Evolutionary conservation across 2,888 invertebrate species (phyloP).

Genomic region (Macrostomum cliftonense): DNA sequence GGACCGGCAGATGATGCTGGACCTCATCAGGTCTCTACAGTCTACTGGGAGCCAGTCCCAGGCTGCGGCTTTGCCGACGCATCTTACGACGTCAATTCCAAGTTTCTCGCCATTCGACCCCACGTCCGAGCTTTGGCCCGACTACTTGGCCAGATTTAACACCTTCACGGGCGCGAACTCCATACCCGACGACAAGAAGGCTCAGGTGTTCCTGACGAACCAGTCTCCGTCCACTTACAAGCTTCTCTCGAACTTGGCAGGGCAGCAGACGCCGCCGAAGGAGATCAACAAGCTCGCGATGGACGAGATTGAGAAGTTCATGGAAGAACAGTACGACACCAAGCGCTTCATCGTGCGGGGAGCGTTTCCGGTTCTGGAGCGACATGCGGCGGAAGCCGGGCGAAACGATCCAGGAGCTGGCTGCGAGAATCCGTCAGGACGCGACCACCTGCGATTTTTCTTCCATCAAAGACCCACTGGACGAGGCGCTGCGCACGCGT

Average conservation of each 20-base stretch:
- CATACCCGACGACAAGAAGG: background rate
- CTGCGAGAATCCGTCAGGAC: constrained; percentile 14
- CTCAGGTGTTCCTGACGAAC: constrained; percentile 1
- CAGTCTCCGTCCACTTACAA: constrained; percentile 9
- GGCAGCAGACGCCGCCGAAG: constrained; percentile 6
- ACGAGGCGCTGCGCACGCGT: constrained; percentile 14
- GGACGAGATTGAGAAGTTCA: constrained; percentile 9
- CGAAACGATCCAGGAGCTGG: constrained; percentile 14
- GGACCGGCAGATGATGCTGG: no score
- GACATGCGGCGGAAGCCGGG: constrained; percentile 15
- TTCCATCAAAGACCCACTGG: constrained; percentile 14
- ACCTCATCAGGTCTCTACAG: no score
- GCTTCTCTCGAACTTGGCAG: constrained; percentile 7
- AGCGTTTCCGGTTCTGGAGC: constrained; percentile 13
- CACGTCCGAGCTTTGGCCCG: no score
- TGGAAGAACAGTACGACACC: constrained; percentile 12
- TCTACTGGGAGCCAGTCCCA: no score
- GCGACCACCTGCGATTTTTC: constrained; percentile 13
- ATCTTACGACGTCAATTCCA: no score
- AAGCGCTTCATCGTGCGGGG: constrained; percentile 13
- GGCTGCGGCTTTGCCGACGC: no score
- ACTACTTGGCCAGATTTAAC: constrained; percentile 9
- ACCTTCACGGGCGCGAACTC: constrained; percentile 7
- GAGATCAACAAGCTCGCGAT: constrained; percentile 9
- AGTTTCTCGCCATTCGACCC: no score